These are phyloP conservation scores for Sesia apiformis DNA, from an alignment of 2,888 invertebrate species.

Conservation along the genomic window DNA sequence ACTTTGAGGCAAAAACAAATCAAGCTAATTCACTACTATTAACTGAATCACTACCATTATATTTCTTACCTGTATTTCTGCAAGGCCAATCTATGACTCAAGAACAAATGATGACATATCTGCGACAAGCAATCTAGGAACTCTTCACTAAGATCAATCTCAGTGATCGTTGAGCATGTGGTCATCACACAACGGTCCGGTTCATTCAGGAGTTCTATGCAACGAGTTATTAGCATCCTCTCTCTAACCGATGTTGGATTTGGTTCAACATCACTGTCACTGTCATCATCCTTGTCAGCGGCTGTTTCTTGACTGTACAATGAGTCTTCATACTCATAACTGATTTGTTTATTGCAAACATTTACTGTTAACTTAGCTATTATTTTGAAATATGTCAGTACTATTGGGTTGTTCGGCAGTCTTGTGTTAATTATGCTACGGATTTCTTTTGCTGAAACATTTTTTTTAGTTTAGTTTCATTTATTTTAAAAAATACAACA, in stretches of 20 bases:
- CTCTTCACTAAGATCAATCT: conserved; percentile 62
- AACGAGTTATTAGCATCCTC: conserved; percentile 63
- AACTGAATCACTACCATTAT: too few species aligned
- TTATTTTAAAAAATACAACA: neutral
- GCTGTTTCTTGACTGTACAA: conserved; percentile 58
- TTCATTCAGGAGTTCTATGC: conserved; percentile 80
- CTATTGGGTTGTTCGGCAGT: conserved; percentile 72
- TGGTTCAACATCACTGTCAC: conserved; percentile 71
- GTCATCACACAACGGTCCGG: conserved; percentile 50
- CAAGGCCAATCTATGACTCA: conserved; percentile 86
- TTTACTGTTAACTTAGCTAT: conserved; percentile 57
- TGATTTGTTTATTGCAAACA: conserved; percentile 59
- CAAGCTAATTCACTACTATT: too few species aligned
- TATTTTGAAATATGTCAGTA: conserved; percentile 55
- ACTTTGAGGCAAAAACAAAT: too few species aligned
- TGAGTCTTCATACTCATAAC: conserved; percentile 59
- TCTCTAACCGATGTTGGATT: conserved; percentile 61
- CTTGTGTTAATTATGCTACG: conserved; percentile 64
- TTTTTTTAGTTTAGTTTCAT: neutral
- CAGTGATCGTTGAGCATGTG: conserved; percentile 65
- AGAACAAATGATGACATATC: conserved; percentile 88
- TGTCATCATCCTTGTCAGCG: conserved; percentile 74
- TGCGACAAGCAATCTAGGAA: conserved; percentile 81
- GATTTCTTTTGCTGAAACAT: conserved; percentile 44
- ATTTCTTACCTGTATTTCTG: conserved; percentile 84